These are phyloP conservation scores for Holocentrus rufus DNA, from an alignment of 2,797 vertebrate species.

Conservation along the genomic window DNA sequence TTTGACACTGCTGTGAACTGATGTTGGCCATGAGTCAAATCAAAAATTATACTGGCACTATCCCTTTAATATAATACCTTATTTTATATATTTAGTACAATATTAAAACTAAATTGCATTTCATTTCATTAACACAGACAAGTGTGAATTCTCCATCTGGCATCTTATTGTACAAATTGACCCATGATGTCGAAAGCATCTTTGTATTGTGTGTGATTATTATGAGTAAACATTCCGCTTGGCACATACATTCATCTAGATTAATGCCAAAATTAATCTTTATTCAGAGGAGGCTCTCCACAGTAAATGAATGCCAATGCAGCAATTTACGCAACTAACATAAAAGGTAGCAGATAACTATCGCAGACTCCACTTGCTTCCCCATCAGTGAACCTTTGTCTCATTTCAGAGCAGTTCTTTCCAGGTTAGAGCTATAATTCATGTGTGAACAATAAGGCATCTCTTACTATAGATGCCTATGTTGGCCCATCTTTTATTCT, in stretches of 20 bases:
- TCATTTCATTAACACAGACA: neutral
- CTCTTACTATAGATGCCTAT: constrained; percentile 70
- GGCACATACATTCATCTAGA: constrained; percentile 16
- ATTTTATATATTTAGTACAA: neutral
- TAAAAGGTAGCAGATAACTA: constrained; percentile 33
- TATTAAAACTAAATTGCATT: neutral
- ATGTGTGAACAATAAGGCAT: constrained; percentile 63
- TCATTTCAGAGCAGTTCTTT: constrained; percentile 53
- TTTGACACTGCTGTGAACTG: constrained; percentile 1
- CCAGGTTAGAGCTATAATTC: constrained; percentile 58
- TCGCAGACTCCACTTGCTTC: constrained; percentile 37
- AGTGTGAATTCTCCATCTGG: neutral
- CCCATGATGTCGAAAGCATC: neutral
- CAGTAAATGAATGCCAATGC: constrained; percentile 46
- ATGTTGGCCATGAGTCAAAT: neutral
- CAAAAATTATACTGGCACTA: neutral
- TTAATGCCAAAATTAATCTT: constrained; percentile 24
- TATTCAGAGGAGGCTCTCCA: constrained; percentile 21
- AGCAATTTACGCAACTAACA: constrained; percentile 12
- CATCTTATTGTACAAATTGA: neutral
- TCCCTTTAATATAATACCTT: neutral
- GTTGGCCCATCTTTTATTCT: constrained; percentile 69
- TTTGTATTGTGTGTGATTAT: constrained; percentile 3
- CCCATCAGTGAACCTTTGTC: constrained; percentile 51
- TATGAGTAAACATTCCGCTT: constrained; percentile 25